phyloP scores from a whole-genome alignment of 2,797 vertebrate species.

The Protonibea diacanthus region DNA sequence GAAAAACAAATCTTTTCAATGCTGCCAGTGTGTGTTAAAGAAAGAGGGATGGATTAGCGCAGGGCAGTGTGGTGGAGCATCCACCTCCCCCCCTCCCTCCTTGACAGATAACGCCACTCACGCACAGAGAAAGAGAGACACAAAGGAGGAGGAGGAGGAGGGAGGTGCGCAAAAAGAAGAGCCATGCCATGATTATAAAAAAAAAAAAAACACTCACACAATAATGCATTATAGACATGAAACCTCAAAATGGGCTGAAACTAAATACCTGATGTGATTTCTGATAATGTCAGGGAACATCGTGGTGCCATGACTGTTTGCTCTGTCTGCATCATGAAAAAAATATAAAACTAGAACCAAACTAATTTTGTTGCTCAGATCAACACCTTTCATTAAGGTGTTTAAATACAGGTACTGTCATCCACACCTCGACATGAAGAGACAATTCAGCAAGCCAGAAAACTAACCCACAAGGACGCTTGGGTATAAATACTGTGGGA shows the following conservation, averaged over 20 bases:
- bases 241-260: conserved; percentile 34
- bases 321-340: conserved; percentile 6
- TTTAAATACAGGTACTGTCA: background rate
- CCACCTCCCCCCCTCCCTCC: conserved; percentile 25
- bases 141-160: conserved; percentile 16
- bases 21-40: conserved; percentile 63
- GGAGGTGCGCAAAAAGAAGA: conserved; percentile 2
- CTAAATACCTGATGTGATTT: conserved; percentile 27
- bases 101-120: conserved; percentile 36
- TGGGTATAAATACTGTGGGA: background rate
- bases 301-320: background rate
- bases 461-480: background rate
- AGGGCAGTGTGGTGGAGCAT: conserved; percentile 18
- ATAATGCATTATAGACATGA: conserved; percentile 17
- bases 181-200: conserved; percentile 12
- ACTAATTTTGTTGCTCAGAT: background rate
- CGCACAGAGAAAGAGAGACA: background rate
- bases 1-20: conserved; percentile 69
- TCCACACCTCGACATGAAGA: background rate
- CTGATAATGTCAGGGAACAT: background rate
- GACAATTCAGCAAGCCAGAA: background rate
- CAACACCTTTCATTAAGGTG: background rate
- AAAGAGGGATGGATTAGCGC: conserved; percentile 58
- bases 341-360: background rate
- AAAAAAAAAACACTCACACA: background rate